Conservation (phyloP, 2,797 vertebrate species). For the Avahi laniger region DNA sequence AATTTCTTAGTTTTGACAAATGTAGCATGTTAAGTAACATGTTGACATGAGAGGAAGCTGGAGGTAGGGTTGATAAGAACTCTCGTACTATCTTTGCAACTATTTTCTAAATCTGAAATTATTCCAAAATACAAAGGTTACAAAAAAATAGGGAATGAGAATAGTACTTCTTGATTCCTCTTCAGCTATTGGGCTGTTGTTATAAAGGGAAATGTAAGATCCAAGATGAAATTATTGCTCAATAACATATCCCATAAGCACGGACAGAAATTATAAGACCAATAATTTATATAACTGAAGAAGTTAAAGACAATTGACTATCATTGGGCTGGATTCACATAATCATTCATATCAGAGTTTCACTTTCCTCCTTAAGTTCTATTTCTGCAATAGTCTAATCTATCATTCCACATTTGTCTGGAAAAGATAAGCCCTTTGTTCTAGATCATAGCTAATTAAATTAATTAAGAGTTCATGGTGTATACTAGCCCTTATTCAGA, state of each 20-base stretch:
- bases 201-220: background rate
- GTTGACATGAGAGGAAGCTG: background rate
- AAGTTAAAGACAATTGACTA: background rate
- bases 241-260: background rate
- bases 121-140: constrained; percentile 4
- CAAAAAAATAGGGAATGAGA: background rate
- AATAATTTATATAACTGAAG: background rate
- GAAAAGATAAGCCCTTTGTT: background rate
- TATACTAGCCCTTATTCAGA: background rate
- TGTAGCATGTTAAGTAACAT: background rate
- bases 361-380: background rate
- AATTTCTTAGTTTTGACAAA: background rate
- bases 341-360: background rate
- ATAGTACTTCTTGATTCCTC: background rate
- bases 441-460: background rate
- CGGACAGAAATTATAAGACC: background rate
- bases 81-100: background rate
- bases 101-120: constrained; percentile 17
- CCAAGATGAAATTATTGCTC: background rate
- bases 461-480: background rate
- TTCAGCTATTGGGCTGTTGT: background rate
- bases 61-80: background rate
- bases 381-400: background rate
- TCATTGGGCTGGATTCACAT: background rate
- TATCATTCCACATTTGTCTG: background rate